Base-by-base conservation (phyloP, 2,797 vertebrate species). In the Diglossa cyanea region DNA sequence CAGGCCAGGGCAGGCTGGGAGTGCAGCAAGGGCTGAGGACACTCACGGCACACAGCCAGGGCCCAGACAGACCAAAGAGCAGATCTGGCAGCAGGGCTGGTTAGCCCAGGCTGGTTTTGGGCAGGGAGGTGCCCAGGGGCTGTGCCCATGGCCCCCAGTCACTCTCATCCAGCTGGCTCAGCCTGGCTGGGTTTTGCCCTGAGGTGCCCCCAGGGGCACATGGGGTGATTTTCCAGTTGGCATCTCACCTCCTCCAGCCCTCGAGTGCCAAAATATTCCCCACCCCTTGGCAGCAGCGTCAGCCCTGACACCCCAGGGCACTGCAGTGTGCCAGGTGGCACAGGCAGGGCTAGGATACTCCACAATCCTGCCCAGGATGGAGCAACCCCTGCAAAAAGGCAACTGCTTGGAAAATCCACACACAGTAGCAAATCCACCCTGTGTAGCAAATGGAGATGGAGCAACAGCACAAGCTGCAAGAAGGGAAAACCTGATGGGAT, bases 391-490 rank as follows among this genome's bases (percentile, higher is more conserved):
- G 48, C 81, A 40, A 58, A 8, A 31, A 19, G 26, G 60, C 45
- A 90, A 21, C 40, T 44, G 15, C 35, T 3, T 17, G 17, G 28
- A 10, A 20, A 15, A 70, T 30, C 25, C 0, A 0, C 3, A 13
- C 2, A 2, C 55, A 57, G 31, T 6, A 24, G 16, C 35, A 54
- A 54, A 54, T 31, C 39, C 50, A 31, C 13, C 14, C 20, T 0
- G 3, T 0, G 0, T 11, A 57, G 53, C 1, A 1, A 12, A 37
- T 70, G 35, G 50, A 68, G 47, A 90, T 0, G 0, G 18, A 44
- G n/a, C 55, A 86, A 47, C 1, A 3, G 23, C 31, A 73, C 9
- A 23, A 62, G 10, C 28, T 70, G 51, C 81, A 81, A 19, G 8
- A 13, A 39, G 13, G 19, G 51, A 54, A 70, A 53, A n/a, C n/a